These are phyloP conservation scores for Zosterops lateralis DNA, from an alignment of 2,113 vertebrate species.

Conservation along the genomic window DNA sequence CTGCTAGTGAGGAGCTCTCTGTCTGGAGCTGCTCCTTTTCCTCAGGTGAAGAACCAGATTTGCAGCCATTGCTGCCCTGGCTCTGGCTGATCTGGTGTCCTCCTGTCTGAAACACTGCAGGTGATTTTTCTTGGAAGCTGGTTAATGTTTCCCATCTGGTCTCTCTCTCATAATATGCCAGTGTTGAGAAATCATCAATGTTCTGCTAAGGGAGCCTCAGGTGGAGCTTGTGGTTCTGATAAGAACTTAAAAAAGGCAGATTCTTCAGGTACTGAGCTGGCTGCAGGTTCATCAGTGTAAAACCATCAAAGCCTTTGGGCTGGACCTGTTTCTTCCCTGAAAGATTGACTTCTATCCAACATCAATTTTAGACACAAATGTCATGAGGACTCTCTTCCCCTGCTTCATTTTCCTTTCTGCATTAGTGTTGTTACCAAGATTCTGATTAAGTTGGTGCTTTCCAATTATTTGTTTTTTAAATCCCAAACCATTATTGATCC, in stretches of 20 bases:
- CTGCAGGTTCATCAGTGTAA: neutral
- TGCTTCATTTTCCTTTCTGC: neutral
- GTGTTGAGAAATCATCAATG: neutral
- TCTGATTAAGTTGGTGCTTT: neutral
- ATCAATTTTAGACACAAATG: rapidly evolving
- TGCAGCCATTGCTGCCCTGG: neutral
- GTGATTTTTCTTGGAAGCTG: neutral
- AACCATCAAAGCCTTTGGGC: neutral
- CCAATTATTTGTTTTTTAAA: neutral
- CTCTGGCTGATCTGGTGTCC: neutral
- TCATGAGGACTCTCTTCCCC: rapidly evolving
- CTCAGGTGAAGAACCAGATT: neutral
- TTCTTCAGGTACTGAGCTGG: neutral
- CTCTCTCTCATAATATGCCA: neutral
- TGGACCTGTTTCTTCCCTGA: neutral
- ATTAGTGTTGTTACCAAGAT: neutral
- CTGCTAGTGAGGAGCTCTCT: neutral
- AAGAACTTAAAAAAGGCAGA: neutral
- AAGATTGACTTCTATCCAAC: neutral
- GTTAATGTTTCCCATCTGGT: neutral
- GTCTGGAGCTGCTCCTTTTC: neutral
- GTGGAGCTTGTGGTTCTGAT: neutral
- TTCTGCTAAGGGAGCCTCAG: neutral
- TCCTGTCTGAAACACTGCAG: neutral
- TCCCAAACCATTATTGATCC: neutral